A percentile compares a stretch with the other conserved stretches of the same genome.
Conservation (phyloP, 2,888 invertebrate genomes). For the Nephrotoma guestfalica region DNA sequence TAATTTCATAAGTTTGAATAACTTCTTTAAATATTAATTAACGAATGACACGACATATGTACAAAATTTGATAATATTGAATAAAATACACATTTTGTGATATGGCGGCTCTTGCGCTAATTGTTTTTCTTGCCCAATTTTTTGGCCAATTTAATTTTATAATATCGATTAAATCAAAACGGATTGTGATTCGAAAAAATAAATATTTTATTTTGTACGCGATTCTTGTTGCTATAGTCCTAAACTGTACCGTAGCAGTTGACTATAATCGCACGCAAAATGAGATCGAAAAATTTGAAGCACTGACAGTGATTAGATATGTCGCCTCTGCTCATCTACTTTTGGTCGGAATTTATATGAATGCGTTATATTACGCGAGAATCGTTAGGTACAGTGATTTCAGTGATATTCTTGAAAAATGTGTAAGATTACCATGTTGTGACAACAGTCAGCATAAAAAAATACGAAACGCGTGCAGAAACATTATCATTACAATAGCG, state of each 20-base stretch:
- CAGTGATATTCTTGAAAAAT: background rate
- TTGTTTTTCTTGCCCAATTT: background rate
- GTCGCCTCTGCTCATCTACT: background rate
- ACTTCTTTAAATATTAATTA: too few species aligned
- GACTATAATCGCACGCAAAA: background rate
- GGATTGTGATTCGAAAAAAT: background rate
- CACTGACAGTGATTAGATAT: background rate
- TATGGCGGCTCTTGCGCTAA: background rate
- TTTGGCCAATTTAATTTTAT: background rate
- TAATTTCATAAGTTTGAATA: too few species aligned
- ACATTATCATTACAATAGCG: background rate
- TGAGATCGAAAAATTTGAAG: background rate
- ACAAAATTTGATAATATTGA: too few species aligned
- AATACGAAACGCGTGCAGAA: background rate
- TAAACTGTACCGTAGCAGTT: background rate
- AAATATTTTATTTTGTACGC: background rate
- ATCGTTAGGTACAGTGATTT: background rate
- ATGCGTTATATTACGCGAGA: background rate
- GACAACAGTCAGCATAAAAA: background rate
- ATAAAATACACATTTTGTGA: too few species aligned
- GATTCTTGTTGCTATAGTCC: background rate
- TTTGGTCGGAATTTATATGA: background rate
- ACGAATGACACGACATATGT: too few species aligned
- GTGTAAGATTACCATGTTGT: background rate
- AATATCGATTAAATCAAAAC: background rate